These are phyloP conservation scores for Megaustenia siamemsis DNA, from an alignment of 2,888 invertebrate species.

Conservation along the genomic window DNA sequence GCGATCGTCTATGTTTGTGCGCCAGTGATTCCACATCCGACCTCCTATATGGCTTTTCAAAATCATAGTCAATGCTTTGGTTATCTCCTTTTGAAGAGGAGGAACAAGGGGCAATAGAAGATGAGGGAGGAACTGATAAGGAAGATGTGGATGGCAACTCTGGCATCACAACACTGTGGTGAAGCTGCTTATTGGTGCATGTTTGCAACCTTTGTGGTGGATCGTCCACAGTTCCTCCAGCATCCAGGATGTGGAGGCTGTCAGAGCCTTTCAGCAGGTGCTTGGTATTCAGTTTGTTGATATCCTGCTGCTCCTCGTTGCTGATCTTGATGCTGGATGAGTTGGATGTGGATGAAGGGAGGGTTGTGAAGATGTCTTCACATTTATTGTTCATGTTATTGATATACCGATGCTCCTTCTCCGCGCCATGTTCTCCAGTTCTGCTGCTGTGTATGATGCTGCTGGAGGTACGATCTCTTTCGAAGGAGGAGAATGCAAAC, in stretches of 20 bases:
- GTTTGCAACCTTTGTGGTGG: slow-evolving; percentile 18
- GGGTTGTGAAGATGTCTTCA: slow-evolving; percentile 55
- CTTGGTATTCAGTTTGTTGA: slow-evolving; percentile 57
- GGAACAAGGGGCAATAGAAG: slow-evolving; percentile 63
- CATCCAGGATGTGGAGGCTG: neutral
- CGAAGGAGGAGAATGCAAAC: slow-evolving; percentile 84
- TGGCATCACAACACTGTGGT: slow-evolving; percentile 12
- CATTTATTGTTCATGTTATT: slow-evolving; percentile 82
- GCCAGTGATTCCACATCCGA: slow-evolving; percentile 66
- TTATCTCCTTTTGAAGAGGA: slow-evolving; percentile 33
- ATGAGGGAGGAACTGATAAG: neutral
- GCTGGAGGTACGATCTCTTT: slow-evolving; percentile 82
- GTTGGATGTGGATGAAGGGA: slow-evolving; percentile 46
- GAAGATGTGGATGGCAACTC: slow-evolving; percentile 22
- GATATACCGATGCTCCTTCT: slow-evolving; percentile 93
- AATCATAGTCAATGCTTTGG: slow-evolving; percentile 53
- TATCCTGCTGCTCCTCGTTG: slow-evolving; percentile 59
- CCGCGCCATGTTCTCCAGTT: slow-evolving; percentile 86
- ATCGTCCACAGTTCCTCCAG: slow-evolving; percentile 2
- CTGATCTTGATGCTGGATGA: slow-evolving; percentile 55
- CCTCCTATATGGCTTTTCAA: slow-evolving; percentile 67
- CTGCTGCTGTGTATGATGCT: slow-evolving; percentile 83
- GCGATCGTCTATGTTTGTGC: slow-evolving; percentile 63
- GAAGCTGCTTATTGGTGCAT: slow-evolving; percentile 42
- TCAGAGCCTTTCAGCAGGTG: slow-evolving; percentile 31